Percentiles rank a stretch among this genome's conserved stretches.
These are phyloP conservation scores for Drosophila maculinotata DNA, from an alignment of 2,888 invertebrate species.

Conservation along the genomic window DNA sequence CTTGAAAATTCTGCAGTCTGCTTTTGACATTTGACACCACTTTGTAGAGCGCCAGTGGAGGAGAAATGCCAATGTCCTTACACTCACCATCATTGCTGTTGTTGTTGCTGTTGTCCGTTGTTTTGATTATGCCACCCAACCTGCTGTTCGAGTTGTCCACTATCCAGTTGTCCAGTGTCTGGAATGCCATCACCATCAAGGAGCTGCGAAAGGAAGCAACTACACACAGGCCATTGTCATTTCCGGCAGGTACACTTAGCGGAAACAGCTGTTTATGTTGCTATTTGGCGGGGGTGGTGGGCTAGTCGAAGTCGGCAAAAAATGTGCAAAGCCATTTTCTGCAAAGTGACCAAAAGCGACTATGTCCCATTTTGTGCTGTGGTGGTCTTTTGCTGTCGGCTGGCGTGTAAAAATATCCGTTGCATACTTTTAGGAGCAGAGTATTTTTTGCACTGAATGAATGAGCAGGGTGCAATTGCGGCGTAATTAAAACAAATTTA, in stretches of 20 bases:
- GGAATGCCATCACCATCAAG: slow-evolving; percentile 50
- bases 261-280: slow-evolving; percentile 78
- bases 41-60: slow-evolving; percentile 39
- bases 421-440: slow-evolving; percentile 73
- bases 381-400: slow-evolving; percentile 8
- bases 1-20: slow-evolving; percentile 46
- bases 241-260: slow-evolving; percentile 73
- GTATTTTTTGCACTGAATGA: slow-evolving; percentile 66
- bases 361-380: slow-evolving; percentile 21
- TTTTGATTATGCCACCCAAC: slow-evolving; percentile 37
- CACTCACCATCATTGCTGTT: slow-evolving; percentile 2
- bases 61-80: slow-evolving; percentile 45
- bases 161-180: slow-evolving; percentile 9
- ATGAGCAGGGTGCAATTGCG: slow-evolving; percentile 67
- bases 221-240: slow-evolving; percentile 67
- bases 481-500: slow-evolving; percentile 78
- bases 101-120: slow-evolving; percentile 20
- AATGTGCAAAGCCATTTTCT: slow-evolving; percentile 59
- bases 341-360: slow-evolving; percentile 63
- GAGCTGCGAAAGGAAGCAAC: slow-evolving; percentile 40
- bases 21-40: slow-evolving; percentile 73
- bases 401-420: slow-evolving; percentile 20
- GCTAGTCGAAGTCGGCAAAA: no score
- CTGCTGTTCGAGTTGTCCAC: slow-evolving; percentile 23
- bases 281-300: slow-evolving; percentile 26